Evolutionary conservation across 2,797 vertebrate species (phyloP), one percentile per base, ranked within the genome.

Genomic region (Thalassophryne amazonica): DNA sequence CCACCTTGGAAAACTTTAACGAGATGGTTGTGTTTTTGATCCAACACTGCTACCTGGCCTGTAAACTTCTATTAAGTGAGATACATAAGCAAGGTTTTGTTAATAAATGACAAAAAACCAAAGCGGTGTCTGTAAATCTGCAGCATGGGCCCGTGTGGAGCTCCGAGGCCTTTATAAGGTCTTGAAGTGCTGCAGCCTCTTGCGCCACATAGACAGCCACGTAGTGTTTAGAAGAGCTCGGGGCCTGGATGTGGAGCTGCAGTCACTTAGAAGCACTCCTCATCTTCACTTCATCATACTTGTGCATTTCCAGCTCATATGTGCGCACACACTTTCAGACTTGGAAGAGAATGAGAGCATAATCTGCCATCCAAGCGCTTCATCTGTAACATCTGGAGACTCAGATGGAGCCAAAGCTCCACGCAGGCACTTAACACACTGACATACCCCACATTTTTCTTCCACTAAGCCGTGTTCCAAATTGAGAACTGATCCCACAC

Each of bases 331-430:
- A 23, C 22, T 36, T 24, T 46, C 14, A 36, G 40, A 55, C 55
- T 73, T 47, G 63, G n/a, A 55, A 36, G 67, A 74, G 55, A 73
- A 46, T 55, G 46, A 32, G 39, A 61, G 38, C 60, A 58, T 50
- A 70, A 78, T 51, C 65, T 82, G 66, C 71, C 64, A 73, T 86
- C 84, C 80, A 86, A 84, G 73, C 75, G 23, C 55, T 64, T 85
- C 61, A 80, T 83, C 51, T 72, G 62, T 59, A 89, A 88, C 88
- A 91, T 89, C 89, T 91, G 91, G 81, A 65, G 56, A 54, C 20
- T 63, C 32, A 19, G 64, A 67, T 14, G 34, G 25, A 73, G 87
- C 89, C 86, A 88, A 74, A 88, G 61, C 68, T 80, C 81, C 82
- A 83, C 79, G 76, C 77, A 85, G 84, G 78, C 84, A 80, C 73